Base-by-base conservation (phyloP, 2,888 invertebrate genomes). In the Eudasyphora cyanicolor region DNA sequence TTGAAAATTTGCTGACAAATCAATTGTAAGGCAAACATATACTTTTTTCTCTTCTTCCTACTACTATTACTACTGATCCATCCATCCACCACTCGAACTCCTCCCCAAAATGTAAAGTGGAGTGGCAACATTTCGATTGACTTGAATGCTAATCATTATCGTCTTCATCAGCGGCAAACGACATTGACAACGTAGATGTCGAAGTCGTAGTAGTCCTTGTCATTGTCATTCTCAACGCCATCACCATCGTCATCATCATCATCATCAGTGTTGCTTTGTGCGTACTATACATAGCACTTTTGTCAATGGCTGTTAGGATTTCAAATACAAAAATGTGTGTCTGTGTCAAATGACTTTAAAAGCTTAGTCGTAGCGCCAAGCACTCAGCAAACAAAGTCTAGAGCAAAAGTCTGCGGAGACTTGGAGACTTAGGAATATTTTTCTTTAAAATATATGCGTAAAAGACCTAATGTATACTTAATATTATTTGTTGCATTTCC, bases 1-100 rank as follows among this genome's bases (percentile, higher is more conserved):
- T 73, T 73, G 73, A 42, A 89, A 89, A 88, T 89, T 89, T 89
- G 88, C 89, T 89, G 89, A 88, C 87, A 88, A 87, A 86, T 88
- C 88, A 87, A 87, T 88, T 87, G 86, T 79, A 70, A 75, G 45
- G 14, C 71, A 70, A 71, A 62, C 35, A 35, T 17, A 5, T 35
- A 5, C 35, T 35, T 35, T 10, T 35, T 35, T 35, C n/a, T n/a
- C n/a, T n/a, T n/a, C n/a, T n/a, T n/a, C n/a, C 12, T n/a, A 45
- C 45, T 45, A 32, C 32, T 32, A 4, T n/a, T n/a, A 8, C 32
- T 32, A 32, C 32, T 32, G 5, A 6, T n/a, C 8, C 32, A 8
- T 32, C 32, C 32, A 32, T 14, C 45, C 45, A n/a, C n/a, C 45
- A 14, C 45, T 12, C 38, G 6, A 3, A n/a, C n/a, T n/a, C 45